phyloP scores from a whole-genome alignment of 2,797 vertebrate species.

The Neoniphon sammara region DNA sequence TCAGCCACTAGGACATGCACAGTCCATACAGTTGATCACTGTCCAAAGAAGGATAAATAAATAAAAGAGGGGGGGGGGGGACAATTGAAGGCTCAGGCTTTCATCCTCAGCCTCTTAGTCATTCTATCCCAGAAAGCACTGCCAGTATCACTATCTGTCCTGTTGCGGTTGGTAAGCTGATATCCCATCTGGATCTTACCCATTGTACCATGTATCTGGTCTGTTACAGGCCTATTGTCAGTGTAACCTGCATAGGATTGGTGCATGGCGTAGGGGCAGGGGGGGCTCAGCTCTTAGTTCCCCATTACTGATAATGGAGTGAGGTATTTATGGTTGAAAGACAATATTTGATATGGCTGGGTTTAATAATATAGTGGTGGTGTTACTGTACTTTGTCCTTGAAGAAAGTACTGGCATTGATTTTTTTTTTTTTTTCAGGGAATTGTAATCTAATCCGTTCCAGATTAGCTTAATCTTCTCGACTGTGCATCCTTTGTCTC shows the following conservation, averaged over 20 bases:
- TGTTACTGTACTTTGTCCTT: conserved; percentile 4
- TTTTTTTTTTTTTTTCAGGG: not conserved
- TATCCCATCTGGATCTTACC: conserved; percentile 38
- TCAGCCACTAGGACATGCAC: conserved; percentile 46
- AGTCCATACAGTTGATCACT: conserved; percentile 57
- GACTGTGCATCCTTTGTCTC: not conserved
- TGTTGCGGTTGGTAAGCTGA: conserved; percentile 40
- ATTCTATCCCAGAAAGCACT: conserved; percentile 30
- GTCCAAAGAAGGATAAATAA: conserved; percentile 59
- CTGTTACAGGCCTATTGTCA: conserved; percentile 29
- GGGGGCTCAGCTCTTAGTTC: not conserved
- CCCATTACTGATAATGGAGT: not conserved
- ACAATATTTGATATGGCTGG: not conserved
- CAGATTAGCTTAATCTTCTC: conserved; percentile 6
- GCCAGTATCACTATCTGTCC: conserved; percentile 38
- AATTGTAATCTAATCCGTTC: not conserved
- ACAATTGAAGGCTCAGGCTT: conserved; percentile 48
- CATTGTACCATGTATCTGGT: conserved; percentile 37
- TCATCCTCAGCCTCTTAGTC: conserved; percentile 53
- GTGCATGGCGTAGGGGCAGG: not conserved
- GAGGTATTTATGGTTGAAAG: not conserved
- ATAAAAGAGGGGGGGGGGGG: conserved; percentile 41
- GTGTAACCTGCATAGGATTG: conserved; percentile 16
- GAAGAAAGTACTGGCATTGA: not conserved
- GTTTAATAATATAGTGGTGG: not conserved